Evolutionary conservation across 2,113 vertebrate genomes (phyloP).

Genomic region (Loxodonta africana): DNA sequence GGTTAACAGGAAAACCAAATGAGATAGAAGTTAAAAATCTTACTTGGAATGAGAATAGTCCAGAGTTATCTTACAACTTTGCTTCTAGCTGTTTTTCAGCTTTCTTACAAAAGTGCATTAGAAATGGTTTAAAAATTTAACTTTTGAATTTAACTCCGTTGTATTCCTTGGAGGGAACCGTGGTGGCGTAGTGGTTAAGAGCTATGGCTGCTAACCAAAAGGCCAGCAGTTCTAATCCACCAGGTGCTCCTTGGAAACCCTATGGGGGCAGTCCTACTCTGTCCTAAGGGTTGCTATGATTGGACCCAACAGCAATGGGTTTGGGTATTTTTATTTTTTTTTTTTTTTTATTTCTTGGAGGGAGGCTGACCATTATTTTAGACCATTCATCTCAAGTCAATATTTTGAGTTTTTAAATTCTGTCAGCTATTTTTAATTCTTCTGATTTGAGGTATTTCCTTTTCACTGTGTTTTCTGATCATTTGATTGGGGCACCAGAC

Average conservation of each 20-base stretch:
- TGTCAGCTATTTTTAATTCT: slow-evolving; percentile 4
- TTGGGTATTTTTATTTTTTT: no score
- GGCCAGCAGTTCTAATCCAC: no score
- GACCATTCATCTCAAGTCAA: not conserved
- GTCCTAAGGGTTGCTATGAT: no score
- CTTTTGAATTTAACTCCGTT: not conserved
- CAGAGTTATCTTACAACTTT: slow-evolving; percentile 41
- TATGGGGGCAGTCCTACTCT: no score
- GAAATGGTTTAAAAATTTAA: slow-evolving; percentile 70
- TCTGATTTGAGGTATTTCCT: not conserved
- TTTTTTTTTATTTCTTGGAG: not conserved
- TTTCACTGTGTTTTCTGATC: slow-evolving; percentile 23
- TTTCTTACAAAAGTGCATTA: slow-evolving; percentile 7
- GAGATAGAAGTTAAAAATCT: slow-evolving; percentile 54
- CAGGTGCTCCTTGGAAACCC: no score
- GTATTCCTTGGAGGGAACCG: not conserved
- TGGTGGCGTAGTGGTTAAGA: no score
- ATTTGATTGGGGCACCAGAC: not conserved
- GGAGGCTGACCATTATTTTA: not conserved
- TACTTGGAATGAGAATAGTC: not conserved
- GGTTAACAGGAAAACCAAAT: slow-evolving; percentile 6
- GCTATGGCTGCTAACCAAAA: no score
- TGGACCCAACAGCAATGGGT: no score
- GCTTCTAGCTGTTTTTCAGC: slow-evolving; percentile 51
- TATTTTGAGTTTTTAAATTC: not conserved